Base-by-base conservation (phyloP, 2,113 vertebrate genomes). In the Boulengeromyrus knoepffleri region DNA sequence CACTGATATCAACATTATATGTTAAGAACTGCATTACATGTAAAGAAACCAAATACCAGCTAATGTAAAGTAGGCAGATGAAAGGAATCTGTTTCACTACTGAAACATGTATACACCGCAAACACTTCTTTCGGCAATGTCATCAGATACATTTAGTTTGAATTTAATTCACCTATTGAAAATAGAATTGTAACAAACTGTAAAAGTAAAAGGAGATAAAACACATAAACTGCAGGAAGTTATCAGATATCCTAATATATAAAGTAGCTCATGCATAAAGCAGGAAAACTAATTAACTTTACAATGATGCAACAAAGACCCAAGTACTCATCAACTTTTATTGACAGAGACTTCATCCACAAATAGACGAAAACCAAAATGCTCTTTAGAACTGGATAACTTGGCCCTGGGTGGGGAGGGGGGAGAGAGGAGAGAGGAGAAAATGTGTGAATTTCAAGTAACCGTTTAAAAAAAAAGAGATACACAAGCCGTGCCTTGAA, bases 351-450 rank as follows among this genome's bases (percentile, higher is more conserved):
- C 19, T 52, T 86, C 24, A 86, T 36, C 49, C 47, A 86, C 49
- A 89, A 84, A 56, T 36, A 84, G 24, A 27, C 3, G 5, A 66
- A 88, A 49, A 62, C 21, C 52, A 88, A 88, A 36, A 49, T 39
- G 86, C 86, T 70, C 56, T 50, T 70, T 84, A 89, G 77, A 89
- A 89, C 89, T 89, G 89, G 89, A 89, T 89, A 31, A 89, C 89
- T 49, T 89, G 89, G 31, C 89, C 89, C 89, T 89, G 77, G 10
- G 62, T 70, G 62, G 27, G 62, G 58, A n/a, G 21, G 62, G 24
- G n/a, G 62, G n/a, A 12, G 10, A 13, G 4, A 58, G 52, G 13
- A 86, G 3, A 86, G 13, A 84, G 52, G 13, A 86, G 3, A 86
- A 6, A 84, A 49, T 10, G 0, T 39, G 39, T 46, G 15, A 52